Evolutionary conservation across 2,888 invertebrate species (phyloP).

Genomic region (Eilema griseolum): DNA sequence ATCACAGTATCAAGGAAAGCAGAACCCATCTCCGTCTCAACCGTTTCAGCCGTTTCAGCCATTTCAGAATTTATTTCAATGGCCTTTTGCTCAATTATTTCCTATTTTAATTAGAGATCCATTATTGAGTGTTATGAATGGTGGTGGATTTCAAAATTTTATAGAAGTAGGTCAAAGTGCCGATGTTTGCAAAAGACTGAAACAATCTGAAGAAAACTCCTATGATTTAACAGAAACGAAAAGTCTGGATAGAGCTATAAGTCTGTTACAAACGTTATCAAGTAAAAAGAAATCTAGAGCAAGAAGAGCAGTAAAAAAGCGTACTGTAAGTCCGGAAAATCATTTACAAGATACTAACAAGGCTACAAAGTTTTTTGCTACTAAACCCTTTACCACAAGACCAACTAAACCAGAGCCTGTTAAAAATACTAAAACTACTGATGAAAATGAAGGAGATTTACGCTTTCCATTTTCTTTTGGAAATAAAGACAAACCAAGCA

Average conservation of each 20-base stretch:
- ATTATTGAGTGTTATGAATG: slow-evolving; percentile 78
- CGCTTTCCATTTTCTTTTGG: slow-evolving; percentile 71
- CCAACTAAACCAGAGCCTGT: slow-evolving; percentile 58
- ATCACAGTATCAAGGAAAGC: slow-evolving; percentile 62
- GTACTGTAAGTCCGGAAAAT: slow-evolving; percentile 61
- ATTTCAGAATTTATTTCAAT: slow-evolving; percentile 59
- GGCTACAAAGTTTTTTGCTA: slow-evolving; percentile 63
- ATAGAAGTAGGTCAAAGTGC: slow-evolving; percentile 87
- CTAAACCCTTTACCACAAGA: slow-evolving; percentile 61
- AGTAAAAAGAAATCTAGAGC: slow-evolving; percentile 56
- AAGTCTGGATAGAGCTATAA: slow-evolving; percentile 26
- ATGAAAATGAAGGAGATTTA: slow-evolving; percentile 60
- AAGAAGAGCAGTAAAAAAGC: slow-evolving; percentile 71
- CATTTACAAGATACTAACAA: slow-evolving; percentile 59
- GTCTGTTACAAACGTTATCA: slow-evolving; percentile 31
- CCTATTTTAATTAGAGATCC: slow-evolving; percentile 88
- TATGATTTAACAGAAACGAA: slow-evolving; percentile 23
- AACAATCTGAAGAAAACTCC: slow-evolving; percentile 59
- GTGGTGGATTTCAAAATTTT: slow-evolving; percentile 85
- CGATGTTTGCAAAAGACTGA: slow-evolving; percentile 80
- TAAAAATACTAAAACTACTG: slow-evolving; percentile 61
- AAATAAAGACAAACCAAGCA: slow-evolving; percentile 65
- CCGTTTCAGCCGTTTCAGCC: slow-evolving; percentile 24
- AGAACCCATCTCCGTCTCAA: slow-evolving; percentile 59
- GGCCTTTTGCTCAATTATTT: slow-evolving; percentile 85